Conservation (phyloP, 2,113 vertebrate genomes). For the Anhinga anhinga region DNA sequence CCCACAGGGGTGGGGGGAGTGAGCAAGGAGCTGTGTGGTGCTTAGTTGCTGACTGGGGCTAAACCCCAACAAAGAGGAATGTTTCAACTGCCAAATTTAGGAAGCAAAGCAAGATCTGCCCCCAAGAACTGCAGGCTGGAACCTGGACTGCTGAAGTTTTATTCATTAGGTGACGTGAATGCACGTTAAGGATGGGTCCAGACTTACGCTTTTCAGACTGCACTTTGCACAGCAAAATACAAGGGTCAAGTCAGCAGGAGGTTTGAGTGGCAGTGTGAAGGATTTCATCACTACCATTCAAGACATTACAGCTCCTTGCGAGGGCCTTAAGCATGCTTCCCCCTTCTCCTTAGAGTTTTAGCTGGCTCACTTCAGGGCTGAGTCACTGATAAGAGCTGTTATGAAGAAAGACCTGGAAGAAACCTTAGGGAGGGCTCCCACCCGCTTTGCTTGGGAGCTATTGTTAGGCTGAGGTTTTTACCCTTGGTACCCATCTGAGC, state of each 20-base stretch:
- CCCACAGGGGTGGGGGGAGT: too few relatives aligned
- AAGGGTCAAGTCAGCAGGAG: not conserved
- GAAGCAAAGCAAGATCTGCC: not conserved
- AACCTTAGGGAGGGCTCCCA: not conserved
- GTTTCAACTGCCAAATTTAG: not conserved
- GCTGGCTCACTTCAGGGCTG: not conserved
- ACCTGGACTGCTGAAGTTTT: not conserved
- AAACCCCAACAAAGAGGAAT: not conserved
- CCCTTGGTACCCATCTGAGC: not conserved
- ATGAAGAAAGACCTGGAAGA: not conserved
- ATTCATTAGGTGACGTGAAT: fast-evolving
- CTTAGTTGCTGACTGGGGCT: too few relatives aligned
- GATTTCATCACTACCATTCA: not conserved
- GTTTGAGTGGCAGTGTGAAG: not conserved
- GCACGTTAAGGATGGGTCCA: not conserved
- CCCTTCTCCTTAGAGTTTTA: not conserved
- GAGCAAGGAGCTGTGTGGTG: too few relatives aligned
- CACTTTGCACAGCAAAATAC: not conserved
- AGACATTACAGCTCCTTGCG: not conserved
- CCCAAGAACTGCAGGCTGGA: not conserved
- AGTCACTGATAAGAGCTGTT: not conserved
- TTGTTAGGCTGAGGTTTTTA: not conserved
- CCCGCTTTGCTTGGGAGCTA: not conserved
- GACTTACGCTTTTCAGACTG: not conserved
- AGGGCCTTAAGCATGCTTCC: not conserved